These are phyloP conservation scores for Synergus itoensis DNA, from an alignment of 2,888 invertebrate species.

Conservation along the genomic window DNA sequence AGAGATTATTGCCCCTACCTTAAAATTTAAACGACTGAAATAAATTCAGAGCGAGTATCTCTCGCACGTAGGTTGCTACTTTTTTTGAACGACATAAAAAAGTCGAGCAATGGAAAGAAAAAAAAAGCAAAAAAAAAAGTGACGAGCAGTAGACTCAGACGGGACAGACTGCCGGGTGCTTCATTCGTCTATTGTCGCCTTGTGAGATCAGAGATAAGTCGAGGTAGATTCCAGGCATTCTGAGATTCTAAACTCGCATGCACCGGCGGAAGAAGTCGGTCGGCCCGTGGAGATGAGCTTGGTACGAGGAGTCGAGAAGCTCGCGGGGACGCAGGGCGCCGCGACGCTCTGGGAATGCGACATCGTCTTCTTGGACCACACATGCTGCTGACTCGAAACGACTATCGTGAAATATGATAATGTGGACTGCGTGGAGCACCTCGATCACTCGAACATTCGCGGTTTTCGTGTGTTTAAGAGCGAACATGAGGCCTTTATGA, in stretches of 20 bases:
- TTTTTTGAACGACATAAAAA: not conserved
- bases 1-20: not conserved
- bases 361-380: constrained; percentile 64
- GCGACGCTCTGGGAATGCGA: constrained; percentile 62
- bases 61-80: not conserved
- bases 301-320: constrained; percentile 58
- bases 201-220: constrained; percentile 27
- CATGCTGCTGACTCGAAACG: constrained; percentile 70
- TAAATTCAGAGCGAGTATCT: not conserved
- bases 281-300: constrained; percentile 51
- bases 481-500: constrained; percentile 17
- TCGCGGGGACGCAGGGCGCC: constrained; percentile 67
- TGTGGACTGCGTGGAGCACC: constrained; percentile 60
- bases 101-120: not conserved
- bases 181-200: constrained; percentile 43
- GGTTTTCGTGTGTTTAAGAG: constrained; percentile 51
- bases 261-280: constrained; percentile 48
- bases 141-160: not conserved
- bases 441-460: constrained; percentile 53
- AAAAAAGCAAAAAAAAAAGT: not conserved
- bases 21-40: not conserved
- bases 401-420: constrained; percentile 77
- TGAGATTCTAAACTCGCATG: constrained; percentile 15
- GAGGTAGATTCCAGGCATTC: constrained; percentile 38
- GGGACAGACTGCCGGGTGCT: constrained; percentile 20